phyloP scores from a whole-genome alignment of 2,797 vertebrate genomes.

The Glyptemys insculpta region DNA sequence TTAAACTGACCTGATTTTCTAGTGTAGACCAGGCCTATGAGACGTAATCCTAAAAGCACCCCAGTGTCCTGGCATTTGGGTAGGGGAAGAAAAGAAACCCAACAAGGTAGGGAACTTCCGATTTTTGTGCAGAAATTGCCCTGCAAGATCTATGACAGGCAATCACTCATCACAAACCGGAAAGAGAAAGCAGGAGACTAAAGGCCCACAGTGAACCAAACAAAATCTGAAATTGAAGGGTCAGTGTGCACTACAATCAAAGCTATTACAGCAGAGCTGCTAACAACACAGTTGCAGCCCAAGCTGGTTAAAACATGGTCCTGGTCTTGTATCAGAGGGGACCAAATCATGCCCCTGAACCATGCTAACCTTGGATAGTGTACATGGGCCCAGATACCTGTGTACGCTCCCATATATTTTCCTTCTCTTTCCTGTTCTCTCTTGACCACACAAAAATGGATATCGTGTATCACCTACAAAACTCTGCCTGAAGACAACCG shows the following conservation, averaged over 20 bases:
- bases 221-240: not conserved
- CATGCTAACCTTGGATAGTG: no score
- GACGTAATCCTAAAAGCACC: not conserved
- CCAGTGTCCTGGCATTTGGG: not conserved
- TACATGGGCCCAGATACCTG: not conserved
- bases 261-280: no score
- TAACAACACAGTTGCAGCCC: no score
- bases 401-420: not conserved
- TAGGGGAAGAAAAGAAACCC: not conserved
- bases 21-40: not conserved
- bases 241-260: not conserved
- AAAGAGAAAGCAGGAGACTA: not conserved
- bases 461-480: accelerated
- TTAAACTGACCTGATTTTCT: not conserved
- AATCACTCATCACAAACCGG: not conserved
- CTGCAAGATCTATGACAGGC: not conserved
- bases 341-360: no score
- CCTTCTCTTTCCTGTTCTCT: not conserved
- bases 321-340: not conserved
- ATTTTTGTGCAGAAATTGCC: conserved; percentile 5
- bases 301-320: not conserved
- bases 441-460: not conserved
- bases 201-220: conserved; percentile 3
- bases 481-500: not conserved
- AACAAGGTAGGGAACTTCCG: not conserved